Evolutionary conservation across 2,888 invertebrate genomes (phyloP).

Genomic region (Cantharis rustica): DNA sequence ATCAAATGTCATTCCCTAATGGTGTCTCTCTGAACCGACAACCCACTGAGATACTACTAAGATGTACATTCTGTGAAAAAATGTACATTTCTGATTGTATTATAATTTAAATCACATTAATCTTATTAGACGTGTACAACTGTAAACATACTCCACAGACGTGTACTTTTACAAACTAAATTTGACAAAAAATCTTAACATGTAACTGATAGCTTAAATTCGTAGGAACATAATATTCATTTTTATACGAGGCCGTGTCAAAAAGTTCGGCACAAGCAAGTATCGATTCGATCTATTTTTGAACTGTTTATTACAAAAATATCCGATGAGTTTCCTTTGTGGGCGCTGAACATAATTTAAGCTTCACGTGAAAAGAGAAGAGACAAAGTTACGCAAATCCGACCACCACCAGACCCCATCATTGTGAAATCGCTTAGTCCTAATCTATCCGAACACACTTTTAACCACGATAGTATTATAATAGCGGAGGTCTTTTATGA

Average conservation of each 20-base stretch:
- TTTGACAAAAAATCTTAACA: not conserved
- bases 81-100: conserved; percentile 13
- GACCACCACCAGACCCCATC: not conserved
- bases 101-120: conserved; percentile 14
- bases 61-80: conserved; percentile 26
- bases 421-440: not conserved
- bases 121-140: not conserved
- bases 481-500: not conserved
- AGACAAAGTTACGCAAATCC: not conserved
- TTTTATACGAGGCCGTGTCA: not conserved
- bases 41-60: conserved; percentile 36
- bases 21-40: conserved; percentile 49
- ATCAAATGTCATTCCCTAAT: conserved; percentile 55
- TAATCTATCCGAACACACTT: not conserved
- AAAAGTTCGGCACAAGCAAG: not conserved
- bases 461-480: not conserved
- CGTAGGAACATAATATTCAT: not conserved
- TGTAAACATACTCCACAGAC: not conserved
- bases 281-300: not conserved
- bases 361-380: not conserved
- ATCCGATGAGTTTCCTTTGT: not conserved
- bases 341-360: not conserved
- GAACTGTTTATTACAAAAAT: not conserved
- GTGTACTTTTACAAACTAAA: not conserved
- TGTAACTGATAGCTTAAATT: not conserved